Percentiles rank a stretch among this genome's conserved stretches.
Conservation (phyloP, 2,113 vertebrate species). For the Caloenas nicobarica region DNA sequence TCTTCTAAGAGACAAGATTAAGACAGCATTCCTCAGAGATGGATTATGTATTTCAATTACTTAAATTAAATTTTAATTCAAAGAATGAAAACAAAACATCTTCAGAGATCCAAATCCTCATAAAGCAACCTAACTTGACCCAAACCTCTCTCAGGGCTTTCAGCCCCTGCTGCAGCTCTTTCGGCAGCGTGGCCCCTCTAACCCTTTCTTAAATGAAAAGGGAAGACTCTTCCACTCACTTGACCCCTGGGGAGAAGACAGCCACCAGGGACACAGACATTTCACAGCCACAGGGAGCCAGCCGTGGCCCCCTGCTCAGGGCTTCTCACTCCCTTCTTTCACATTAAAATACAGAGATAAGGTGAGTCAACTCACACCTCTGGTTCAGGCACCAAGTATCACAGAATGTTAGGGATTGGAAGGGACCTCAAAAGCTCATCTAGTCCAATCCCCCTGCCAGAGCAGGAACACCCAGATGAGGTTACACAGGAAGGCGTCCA, state of each 20-base stretch:
- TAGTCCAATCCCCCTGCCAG: too few species aligned
- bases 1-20: slow-evolving; percentile 34
- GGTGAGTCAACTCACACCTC: neutral
- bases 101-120: slow-evolving; percentile 20
- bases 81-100: slow-evolving; percentile 62
- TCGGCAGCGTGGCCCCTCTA: neutral
- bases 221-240: neutral
- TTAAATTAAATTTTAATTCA: slow-evolving; percentile 66
- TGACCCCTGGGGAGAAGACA: neutral
- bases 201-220: slow-evolving; percentile 28
- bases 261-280: neutral
- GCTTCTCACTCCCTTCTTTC: neutral
- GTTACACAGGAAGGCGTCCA: too few species aligned
- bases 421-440: too few species aligned
- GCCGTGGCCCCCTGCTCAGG: neutral
- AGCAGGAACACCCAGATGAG: too few species aligned
- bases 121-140: slow-evolving; percentile 45
- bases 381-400: neutral
- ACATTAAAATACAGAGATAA: neutral
- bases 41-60: slow-evolving; percentile 48
- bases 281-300: neutral
- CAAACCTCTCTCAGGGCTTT: neutral
- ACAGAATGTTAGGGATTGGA: too few species aligned
- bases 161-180: neutral
- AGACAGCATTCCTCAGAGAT: slow-evolving; percentile 3